These are phyloP conservation scores for Typhlichthys subterraneus DNA, from an alignment of 2,797 vertebrate genomes.

Conservation along the genomic window DNA sequence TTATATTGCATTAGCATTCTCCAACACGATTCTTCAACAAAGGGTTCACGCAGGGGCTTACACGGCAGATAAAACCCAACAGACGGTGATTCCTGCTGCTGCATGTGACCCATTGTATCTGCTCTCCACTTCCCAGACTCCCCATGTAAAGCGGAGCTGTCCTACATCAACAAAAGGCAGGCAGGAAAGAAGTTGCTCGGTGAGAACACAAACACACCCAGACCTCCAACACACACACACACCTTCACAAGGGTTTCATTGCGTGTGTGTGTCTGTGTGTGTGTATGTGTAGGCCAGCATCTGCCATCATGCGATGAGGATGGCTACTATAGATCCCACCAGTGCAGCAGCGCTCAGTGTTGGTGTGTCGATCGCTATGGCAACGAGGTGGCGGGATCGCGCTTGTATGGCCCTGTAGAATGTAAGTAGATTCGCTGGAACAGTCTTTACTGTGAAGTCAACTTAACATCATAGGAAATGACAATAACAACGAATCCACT, in stretches of 20 bases:
- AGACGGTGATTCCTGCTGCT: constrained; percentile 39
- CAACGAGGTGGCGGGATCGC: constrained; percentile 86
- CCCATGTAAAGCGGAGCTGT: constrained; percentile 78
- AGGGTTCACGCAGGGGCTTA: constrained; percentile 23
- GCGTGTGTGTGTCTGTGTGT: constrained; percentile 30
- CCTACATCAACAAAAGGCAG: constrained; percentile 73
- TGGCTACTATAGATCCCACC: constrained; percentile 85
- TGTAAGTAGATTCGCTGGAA: constrained; percentile 55
- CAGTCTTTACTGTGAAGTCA: neutral
- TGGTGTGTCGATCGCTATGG: constrained; percentile 94
- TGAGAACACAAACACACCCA: constrained; percentile 47
- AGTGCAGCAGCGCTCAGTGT: constrained; percentile 87
- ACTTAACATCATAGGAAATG: too few relatives aligned
- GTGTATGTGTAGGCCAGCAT: constrained; percentile 70
- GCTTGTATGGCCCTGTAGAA: constrained; percentile 75
- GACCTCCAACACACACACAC: neutral
- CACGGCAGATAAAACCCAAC: constrained; percentile 29
- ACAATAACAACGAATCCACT: too few relatives aligned
- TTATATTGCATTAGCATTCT: neutral
- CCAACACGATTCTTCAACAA: constrained; percentile 8
- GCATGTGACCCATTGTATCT: constrained; percentile 40
- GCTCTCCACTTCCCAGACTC: constrained; percentile 65
- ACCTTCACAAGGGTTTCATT: constrained; percentile 8
- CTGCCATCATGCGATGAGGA: constrained; percentile 88
- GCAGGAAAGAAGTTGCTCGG: constrained; percentile 79